These are phyloP conservation scores for Dolichotis patagonum DNA, from an alignment of 2,113 vertebrate genomes.

Conservation along the genomic window DNA sequence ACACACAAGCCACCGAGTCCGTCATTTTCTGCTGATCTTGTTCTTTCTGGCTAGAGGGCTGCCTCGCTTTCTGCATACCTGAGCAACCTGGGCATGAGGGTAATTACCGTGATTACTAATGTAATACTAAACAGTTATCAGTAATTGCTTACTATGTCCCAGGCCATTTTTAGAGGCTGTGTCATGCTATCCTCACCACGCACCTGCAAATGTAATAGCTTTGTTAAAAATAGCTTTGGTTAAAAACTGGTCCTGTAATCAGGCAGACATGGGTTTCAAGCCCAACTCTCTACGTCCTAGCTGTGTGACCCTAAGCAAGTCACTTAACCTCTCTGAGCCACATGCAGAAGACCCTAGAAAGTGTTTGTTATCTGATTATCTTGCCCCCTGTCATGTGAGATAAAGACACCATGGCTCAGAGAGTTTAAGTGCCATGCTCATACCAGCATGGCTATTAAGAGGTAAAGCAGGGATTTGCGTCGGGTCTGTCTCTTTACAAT, in stretches of 20 bases:
- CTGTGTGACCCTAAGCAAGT: background rate
- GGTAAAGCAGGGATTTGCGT: background rate
- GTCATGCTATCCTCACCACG: background rate
- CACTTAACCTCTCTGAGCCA: background rate
- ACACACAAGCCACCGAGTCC: background rate
- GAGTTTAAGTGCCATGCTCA: background rate
- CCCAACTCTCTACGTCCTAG: background rate
- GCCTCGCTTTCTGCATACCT: background rate
- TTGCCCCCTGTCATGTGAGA: too few species aligned
- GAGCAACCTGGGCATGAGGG: background rate
- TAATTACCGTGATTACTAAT: conserved; percentile 24
- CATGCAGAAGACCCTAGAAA: background rate
- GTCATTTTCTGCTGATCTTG: conserved; percentile 7
- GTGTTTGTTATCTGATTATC: background rate
- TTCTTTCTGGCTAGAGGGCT: background rate
- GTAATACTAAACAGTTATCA: conserved; percentile 29
- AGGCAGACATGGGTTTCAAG: background rate
- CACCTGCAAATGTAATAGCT: background rate
- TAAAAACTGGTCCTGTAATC: conserved; percentile 30
- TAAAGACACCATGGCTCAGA: background rate
- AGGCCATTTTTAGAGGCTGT: background rate
- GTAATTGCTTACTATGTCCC: conserved; percentile 16
- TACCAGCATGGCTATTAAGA: background rate
- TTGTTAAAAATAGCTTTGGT: background rate
- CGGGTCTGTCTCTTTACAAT: background rate